Evolutionary conservation across 2,113 vertebrate species (phyloP), one percentile per base, ranked within the genome.

Genomic region (Pachyramphus minor): DNA sequence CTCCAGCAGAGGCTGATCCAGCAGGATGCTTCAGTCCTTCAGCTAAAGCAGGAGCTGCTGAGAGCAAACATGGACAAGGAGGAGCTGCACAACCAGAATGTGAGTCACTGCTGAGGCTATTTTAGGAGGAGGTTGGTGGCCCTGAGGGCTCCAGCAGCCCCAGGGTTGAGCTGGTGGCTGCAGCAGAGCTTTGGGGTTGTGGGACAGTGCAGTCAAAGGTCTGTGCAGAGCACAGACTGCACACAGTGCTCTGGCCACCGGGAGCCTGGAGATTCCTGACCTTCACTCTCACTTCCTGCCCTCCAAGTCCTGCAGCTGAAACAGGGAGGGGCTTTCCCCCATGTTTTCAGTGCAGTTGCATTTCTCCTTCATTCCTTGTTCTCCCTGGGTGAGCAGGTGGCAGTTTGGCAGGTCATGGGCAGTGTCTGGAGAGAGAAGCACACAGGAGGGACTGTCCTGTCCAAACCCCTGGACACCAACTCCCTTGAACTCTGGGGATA

Each of bases 11-110:
- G 99, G 78, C 95, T 99, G 95, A 93, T 98, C 64, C 97, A 98
- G 82, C 99, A 99, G 97, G 99, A 99, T 24, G 93, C 98, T 3
- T 96, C 98, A 1, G 98, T 99, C 30, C 98, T 99, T 84, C 99
- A 99, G 97, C 98, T 99, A 74, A 99, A 99, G 97, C 99, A 99
- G 93, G 99, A 99, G 68, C 98, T 99, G 62, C 97, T 99, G 84
- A 97, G 99, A 93, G 98, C 98, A 74, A 98, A 97, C 95, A 99
- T 99, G 98, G 98, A 98, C 86, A 98, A 98, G 92, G 99, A 99
- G 68, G 99, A 99, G 49, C 97, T 99, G 88, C 98, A 97, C 91
- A 99, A 98, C 96, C 98, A 99, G 91, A 99, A 99, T 0, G 99
- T 99, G 98, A 98, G 99, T 98, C 5, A 0, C 58, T 77, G 94